Conservation (phyloP, 2,888 invertebrate genomes). For the Catocala fraxini region DNA sequence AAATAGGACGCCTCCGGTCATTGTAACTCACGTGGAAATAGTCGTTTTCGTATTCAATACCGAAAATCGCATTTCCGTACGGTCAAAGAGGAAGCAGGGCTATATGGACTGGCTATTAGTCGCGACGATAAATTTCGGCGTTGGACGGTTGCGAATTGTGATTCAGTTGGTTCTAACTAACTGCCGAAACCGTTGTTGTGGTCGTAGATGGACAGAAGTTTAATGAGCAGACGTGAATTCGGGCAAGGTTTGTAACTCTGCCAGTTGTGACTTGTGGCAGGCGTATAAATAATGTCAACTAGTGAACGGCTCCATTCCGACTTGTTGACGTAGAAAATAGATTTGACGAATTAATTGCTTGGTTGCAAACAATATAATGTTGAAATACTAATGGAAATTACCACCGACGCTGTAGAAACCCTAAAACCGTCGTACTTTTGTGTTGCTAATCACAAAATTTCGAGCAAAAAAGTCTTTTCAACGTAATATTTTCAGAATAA, state of each 20-base stretch:
- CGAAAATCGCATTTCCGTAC: constrained; percentile 43
- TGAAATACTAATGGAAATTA: not conserved
- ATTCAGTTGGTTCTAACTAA: constrained; percentile 56
- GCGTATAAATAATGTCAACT: constrained; percentile 28
- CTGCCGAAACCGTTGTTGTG: constrained; percentile 45
- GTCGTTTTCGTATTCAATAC: constrained; percentile 47
- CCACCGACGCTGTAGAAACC: too few species aligned
- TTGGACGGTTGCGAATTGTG: constrained; percentile 55
- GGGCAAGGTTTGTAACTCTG: constrained; percentile 28
- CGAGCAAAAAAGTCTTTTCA: not conserved
- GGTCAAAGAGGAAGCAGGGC: constrained; percentile 8
- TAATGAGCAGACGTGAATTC: constrained; percentile 38
- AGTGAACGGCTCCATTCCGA: constrained; percentile 1
- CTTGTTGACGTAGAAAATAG: not conserved
- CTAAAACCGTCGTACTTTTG: not conserved
- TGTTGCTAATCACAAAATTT: not conserved
- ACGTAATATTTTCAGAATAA: not conserved
- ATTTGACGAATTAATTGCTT: not conserved
- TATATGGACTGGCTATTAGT: constrained; percentile 49
- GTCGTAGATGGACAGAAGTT: constrained; percentile 48
- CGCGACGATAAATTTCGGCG: constrained; percentile 53
- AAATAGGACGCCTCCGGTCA: constrained; percentile 32
- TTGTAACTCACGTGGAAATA: constrained; percentile 36
- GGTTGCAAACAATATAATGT: not conserved
- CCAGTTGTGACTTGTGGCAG: constrained; percentile 27